phyloP scores from a whole-genome alignment of 2,113 vertebrate genomes.

The Gymnarchus niloticus region DNA sequence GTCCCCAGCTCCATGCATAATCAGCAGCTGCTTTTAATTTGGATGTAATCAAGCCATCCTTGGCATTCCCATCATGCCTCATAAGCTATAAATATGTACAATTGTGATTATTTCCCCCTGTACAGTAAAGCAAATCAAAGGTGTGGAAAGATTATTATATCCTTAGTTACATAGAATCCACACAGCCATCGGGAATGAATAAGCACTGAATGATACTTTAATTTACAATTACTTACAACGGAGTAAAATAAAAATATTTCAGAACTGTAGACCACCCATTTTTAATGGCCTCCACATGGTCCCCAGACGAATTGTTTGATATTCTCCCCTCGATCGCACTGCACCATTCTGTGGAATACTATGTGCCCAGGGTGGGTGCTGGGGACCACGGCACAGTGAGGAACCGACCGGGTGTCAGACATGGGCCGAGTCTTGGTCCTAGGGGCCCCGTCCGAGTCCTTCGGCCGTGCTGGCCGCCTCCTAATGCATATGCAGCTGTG shows the following conservation, averaged over 20 bases:
- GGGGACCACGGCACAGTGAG: neutral
- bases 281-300: slow-evolving; percentile 41
- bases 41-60: slow-evolving; percentile 34
- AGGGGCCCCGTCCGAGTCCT: neutral
- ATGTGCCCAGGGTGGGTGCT: slow-evolving; percentile 12
- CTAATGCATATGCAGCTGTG: neutral
- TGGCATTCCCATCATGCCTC: slow-evolving; percentile 34
- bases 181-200: slow-evolving; percentile 33
- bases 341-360: slow-evolving; percentile 17
- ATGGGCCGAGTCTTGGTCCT: neutral
- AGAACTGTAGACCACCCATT: slow-evolving; percentile 38
- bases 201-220: slow-evolving; percentile 35
- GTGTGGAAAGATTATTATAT: slow-evolving; percentile 43
- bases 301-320: slow-evolving; percentile 12
- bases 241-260: slow-evolving; percentile 44
- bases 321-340: slow-evolving; percentile 11
- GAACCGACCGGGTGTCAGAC: neutral
- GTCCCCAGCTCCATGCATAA: slow-evolving; percentile 16
- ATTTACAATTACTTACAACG: slow-evolving; percentile 46
- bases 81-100: slow-evolving; percentile 37
- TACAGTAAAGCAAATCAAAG: slow-evolving; percentile 36
- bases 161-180: slow-evolving; percentile 18
- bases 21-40: slow-evolving; percentile 37
- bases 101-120: slow-evolving; percentile 42
- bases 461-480: neutral